phyloP scores from a whole-genome alignment of 2,113 vertebrate species.

The Tamias sibiricus region DNA sequence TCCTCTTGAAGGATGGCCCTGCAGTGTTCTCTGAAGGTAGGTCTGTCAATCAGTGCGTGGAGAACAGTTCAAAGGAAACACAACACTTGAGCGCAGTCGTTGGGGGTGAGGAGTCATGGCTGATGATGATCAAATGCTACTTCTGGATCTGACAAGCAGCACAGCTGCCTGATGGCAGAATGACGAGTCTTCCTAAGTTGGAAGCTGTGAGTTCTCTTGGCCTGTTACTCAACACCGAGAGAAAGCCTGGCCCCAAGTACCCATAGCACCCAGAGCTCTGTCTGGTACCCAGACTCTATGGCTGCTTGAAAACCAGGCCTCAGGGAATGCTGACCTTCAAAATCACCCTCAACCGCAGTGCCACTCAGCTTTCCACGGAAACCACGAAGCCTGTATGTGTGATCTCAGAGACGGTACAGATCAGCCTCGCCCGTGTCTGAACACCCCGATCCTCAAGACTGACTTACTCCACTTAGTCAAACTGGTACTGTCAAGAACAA shows the following conservation, averaged over 20 bases:
- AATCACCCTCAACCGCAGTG: neutral
- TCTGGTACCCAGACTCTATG: neutral
- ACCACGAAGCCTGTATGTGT: neutral
- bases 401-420: neutral
- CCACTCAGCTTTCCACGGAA: neutral
- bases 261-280: neutral
- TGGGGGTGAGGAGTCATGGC: constrained; percentile 26
- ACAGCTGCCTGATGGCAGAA: constrained; percentile 50
- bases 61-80: constrained; percentile 76
- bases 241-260: neutral
- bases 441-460: neutral
- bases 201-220: constrained; percentile 28
- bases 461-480: neutral
- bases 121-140: constrained; percentile 69
- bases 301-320: neutral
- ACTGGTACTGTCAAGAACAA: neutral
- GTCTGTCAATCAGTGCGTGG: constrained; percentile 34
- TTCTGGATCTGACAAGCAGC: constrained; percentile 66
- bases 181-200: constrained; percentile 25
- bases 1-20: constrained; percentile 62
- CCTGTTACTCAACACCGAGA: neutral
- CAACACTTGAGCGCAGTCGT: constrained; percentile 65
- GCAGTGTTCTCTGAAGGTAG: constrained; percentile 61
- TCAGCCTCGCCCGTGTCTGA: neutral
- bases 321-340: neutral